A percentile compares a stretch with the other conserved stretches of the same genome.
Evolutionary conservation across 2,888 invertebrate genomes (phyloP).

Genomic region (Lobophora halterata): DNA sequence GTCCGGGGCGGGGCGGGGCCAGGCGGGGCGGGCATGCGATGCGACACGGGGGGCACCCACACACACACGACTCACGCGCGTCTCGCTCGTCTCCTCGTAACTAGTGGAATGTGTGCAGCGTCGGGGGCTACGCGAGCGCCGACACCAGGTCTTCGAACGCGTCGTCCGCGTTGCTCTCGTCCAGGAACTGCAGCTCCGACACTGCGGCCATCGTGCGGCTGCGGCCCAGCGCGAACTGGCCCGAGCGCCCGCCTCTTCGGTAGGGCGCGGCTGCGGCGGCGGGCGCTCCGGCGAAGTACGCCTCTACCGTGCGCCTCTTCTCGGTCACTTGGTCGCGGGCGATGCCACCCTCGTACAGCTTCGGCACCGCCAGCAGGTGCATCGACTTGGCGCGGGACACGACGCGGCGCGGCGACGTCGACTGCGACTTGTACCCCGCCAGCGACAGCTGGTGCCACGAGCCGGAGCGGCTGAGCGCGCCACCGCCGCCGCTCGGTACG

Average conservation of each 20-base stretch:
- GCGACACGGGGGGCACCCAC: conserved; percentile 65
- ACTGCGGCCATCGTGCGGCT: conserved; percentile 90
- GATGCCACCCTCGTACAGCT: conserved; percentile 90
- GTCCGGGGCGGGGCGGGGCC: conserved; percentile 34
- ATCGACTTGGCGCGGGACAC: conserved; percentile 85
- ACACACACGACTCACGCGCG: conserved; percentile 79
- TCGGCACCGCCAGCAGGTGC: conserved; percentile 86
- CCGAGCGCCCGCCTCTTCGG: conserved; percentile 51
- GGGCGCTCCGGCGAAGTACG: conserved; percentile 81
- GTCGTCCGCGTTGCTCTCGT: conserved; percentile 91
- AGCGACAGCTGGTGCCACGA: conserved; percentile 88
- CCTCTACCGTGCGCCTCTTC: conserved; percentile 87
- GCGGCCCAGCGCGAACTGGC: conserved; percentile 82
- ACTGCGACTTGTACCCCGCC: conserved; percentile 53
- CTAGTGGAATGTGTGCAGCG: conserved; percentile 72
- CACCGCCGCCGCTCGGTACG: conserved; percentile 49
- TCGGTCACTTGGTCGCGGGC: conserved; percentile 83
- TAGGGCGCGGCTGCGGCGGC: conserved; percentile 43
- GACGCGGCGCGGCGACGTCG: conserved; percentile 65
- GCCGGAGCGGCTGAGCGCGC: conserved; percentile 82
- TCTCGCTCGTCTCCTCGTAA: conserved; percentile 71
- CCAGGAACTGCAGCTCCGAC: conserved; percentile 83
- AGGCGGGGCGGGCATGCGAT: conserved; percentile 37
- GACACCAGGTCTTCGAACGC: conserved; percentile 93
- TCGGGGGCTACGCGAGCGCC: conserved; percentile 72